Base-by-base conservation (phyloP, 92 coral and sea anemone genomes). In the Porites evermanni region DNA sequence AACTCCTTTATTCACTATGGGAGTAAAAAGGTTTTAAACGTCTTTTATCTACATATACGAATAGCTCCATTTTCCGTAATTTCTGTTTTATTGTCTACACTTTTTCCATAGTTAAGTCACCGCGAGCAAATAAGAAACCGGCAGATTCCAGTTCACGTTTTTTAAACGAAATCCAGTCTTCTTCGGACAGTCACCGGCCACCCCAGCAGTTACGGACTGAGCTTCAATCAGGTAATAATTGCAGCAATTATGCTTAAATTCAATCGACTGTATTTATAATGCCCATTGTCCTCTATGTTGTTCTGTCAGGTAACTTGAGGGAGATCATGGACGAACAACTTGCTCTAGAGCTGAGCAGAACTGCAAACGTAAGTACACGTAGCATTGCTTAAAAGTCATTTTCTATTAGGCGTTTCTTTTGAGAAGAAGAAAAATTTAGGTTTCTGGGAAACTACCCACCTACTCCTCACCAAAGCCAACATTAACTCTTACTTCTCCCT, bases 261-360 rank as follows among this genome's bases (percentile, higher is more conserved):
- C 60, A 54, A 54, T 54, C 12, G 2, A 16, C 14, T 54, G 60
- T 9, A 54, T 54, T 54, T 12, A 2, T 2, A 11, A 2, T 56
- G 17, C 10, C 52, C 52, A 53, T 53, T 17, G 4, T 26, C n/a
- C 53, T 53, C 2, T 72, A 61, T 56, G 1, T 65, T 56, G 1
- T 65, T 52, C 9, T 32, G 61, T 19, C 71, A 90, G 97, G 93
- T 64, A 89, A 78, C 38, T 87, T 97, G 32, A 91, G 93, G 70
- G 95, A 95, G 73, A 97, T 97, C 70, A 97, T 97, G 99, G 91
- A 91, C 60, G 99, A 97, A 84, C 95, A 97, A 59, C 76, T 87
- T 69, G 97, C 94, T 1, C 12, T 93, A 60, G 98, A 95, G 70
- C 88, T 88, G 24, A 95, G 97, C 81, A 77, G 91, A 44, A 87